phyloP scores from a whole-genome alignment of 2,113 vertebrate species.

The Thermophis baileyi region DNA sequence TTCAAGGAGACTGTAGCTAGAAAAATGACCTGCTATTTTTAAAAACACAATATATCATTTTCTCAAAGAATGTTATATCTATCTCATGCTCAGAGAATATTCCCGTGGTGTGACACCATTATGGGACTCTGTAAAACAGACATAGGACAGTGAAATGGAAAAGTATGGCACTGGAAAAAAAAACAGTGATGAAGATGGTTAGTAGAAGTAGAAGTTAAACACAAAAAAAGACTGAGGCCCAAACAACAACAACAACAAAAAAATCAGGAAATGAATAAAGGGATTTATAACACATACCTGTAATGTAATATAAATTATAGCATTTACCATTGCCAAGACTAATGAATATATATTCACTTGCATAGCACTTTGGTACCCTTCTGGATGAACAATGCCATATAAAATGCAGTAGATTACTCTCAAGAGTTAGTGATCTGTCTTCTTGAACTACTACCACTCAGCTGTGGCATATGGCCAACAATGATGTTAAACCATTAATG shows the following conservation, averaged over 20 bases:
- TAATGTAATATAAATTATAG: background rate
- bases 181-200: background rate
- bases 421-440: slow-evolving; percentile 12
- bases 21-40: background rate
- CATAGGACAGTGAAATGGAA: background rate
- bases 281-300: background rate
- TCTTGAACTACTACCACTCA: slow-evolving; percentile 13
- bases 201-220: background rate
- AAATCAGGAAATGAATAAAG: background rate
- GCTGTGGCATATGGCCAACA: slow-evolving; percentile 14
- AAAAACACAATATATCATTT: background rate
- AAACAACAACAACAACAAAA: background rate
- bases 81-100: background rate
- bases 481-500: slow-evolving; percentile 22
- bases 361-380: slow-evolving; percentile 16
- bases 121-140: background rate
- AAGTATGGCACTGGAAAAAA: background rate
- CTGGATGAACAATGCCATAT: slow-evolving; percentile 17
- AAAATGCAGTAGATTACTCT: background rate
- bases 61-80: background rate
- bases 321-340: background rate
- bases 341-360: slow-evolving; percentile 25
- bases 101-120: background rate
- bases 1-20: background rate
- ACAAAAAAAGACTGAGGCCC: background rate